Conservation (phyloP, 2,797 vertebrate species). For the Dendrocincla fuliginosa region DNA sequence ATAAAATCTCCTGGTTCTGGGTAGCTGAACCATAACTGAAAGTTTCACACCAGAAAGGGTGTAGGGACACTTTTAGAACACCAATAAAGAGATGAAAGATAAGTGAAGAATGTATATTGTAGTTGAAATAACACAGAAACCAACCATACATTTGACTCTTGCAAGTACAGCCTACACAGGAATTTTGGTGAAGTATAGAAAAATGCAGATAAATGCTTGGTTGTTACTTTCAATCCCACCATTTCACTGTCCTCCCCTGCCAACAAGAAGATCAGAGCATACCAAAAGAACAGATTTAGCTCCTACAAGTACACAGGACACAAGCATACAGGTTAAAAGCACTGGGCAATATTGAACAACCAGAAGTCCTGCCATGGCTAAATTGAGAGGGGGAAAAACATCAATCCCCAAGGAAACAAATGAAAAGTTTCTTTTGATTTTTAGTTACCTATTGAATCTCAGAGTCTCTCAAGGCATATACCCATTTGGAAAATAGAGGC, state of each 20-base stretch:
- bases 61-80: background rate
- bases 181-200: background rate
- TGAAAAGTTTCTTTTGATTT: background rate
- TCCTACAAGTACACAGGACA: background rate
- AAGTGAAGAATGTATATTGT: background rate
- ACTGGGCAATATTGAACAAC: background rate
- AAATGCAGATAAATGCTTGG: background rate
- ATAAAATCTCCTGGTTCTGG: background rate
- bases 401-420: background rate
- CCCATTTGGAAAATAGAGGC: background rate
- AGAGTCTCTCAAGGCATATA: background rate
- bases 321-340: background rate
- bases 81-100: background rate
- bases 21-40: background rate
- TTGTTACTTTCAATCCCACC: background rate
- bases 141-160: background rate
- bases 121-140: background rate
- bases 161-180: background rate
- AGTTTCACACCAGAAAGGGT: background rate
- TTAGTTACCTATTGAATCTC: background rate
- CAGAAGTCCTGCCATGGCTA: background rate
- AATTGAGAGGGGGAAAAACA: background rate
- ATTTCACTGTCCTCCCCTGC: background rate
- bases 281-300: background rate
- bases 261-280: background rate